These are phyloP conservation scores for Cirrhinus mrigala DNA, from an alignment of 2,797 vertebrate genomes.

Conservation along the genomic window DNA sequence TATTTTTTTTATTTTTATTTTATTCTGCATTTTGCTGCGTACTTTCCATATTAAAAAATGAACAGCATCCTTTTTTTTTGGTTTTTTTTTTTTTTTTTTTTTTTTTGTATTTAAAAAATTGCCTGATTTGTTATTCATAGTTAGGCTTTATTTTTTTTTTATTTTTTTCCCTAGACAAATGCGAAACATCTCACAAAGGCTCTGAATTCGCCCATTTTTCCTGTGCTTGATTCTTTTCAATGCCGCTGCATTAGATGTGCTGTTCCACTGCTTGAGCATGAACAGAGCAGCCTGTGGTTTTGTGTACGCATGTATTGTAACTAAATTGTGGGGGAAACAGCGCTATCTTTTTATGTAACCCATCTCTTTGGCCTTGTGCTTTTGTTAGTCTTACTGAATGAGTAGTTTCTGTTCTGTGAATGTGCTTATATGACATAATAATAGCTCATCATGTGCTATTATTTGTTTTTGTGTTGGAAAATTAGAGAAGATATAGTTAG, in stretches of 20 bases:
- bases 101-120: not conserved
- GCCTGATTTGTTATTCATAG: not conserved
- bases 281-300: conserved; percentile 34
- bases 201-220: not conserved
- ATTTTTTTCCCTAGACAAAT: not conserved
- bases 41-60: not conserved
- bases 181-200: not conserved
- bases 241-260: not conserved
- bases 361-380: conserved; percentile 32
- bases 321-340: conserved; percentile 5
- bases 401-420: conserved; percentile 5
- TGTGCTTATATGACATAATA: not conserved
- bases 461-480: not conserved
- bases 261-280: conserved; percentile 37
- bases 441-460: conserved; percentile 15
- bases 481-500: not conserved
- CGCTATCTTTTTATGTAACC: conserved; percentile 22
- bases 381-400: conserved; percentile 41
- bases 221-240: conserved; percentile 14
- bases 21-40: not conserved
- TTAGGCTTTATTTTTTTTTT: not conserved
- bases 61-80: conserved; percentile 1
- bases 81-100: no score
- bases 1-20: not conserved
- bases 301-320: conserved; percentile 15